These are phyloP conservation scores for Plemyria rubiginata DNA, from an alignment of 2,888 invertebrate species.

Conservation along the genomic window DNA sequence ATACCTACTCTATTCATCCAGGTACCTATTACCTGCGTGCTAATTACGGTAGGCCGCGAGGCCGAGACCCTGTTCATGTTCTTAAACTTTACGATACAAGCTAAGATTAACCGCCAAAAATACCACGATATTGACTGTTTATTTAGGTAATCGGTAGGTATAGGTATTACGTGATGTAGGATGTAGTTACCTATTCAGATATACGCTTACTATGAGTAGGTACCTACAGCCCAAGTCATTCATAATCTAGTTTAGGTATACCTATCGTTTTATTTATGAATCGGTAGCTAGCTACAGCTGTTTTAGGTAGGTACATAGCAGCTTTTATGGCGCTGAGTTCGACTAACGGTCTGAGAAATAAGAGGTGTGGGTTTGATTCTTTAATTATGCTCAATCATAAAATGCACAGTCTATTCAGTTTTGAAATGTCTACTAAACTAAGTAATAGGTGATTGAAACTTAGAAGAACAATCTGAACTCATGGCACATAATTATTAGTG, in stretches of 20 bases:
- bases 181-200: not conserved
- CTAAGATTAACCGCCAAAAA: conserved; percentile 5
- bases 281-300: no score
- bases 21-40: conserved; percentile 24
- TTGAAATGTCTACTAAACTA: no score
- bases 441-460: no score
- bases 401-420: no score
- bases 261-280: not conserved
- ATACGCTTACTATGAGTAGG: not conserved
- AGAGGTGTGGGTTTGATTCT: no score
- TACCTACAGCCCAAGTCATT: not conserved
- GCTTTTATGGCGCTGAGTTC: not conserved
- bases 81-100: not conserved
- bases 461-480: no score
- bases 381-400: no score
- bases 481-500: no score
- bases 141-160: conserved; percentile 7
- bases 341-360: not conserved
- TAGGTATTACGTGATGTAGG: not conserved
- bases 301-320: not conserved
- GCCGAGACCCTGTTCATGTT: not conserved
- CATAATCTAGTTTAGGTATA: not conserved
- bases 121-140: not conserved
- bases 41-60: conserved; percentile 22
- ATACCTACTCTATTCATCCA: conserved; percentile 19